Evolutionary conservation across 2,797 vertebrate genomes (phyloP).

Genomic region (Sardinella longiceps): DNA sequence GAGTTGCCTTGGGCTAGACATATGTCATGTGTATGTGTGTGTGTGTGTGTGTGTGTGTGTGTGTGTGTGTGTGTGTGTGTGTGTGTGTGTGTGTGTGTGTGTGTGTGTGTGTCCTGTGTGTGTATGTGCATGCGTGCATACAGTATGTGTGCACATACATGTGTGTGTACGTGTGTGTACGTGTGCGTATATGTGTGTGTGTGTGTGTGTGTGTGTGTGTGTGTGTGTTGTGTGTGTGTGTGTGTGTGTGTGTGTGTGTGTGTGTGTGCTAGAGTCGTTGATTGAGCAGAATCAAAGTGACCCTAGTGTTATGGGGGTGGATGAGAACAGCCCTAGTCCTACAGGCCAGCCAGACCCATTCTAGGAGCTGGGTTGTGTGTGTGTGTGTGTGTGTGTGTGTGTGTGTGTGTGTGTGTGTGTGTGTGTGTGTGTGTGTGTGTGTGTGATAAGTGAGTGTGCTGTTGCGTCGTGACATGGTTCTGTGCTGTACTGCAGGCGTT

Average conservation of each 20-base stretch:
- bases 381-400: too few relatives aligned
- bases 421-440: too few relatives aligned
- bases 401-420: too few relatives aligned
- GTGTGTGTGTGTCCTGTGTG: not conserved
- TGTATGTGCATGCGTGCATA: too few relatives aligned
- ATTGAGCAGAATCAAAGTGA: not conserved
- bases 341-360: not conserved
- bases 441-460: too few relatives aligned
- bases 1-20: slow-evolving; percentile 34
- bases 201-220: slow-evolving; percentile 1
- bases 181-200: not conserved
- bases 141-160: too few relatives aligned
- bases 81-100: not conserved
- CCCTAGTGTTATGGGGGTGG: not conserved
- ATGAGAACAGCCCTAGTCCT: too few relatives aligned
- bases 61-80: not conserved
- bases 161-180: not conserved
- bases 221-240: too few relatives aligned
- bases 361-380: not conserved
- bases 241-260: too few relatives aligned
- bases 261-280: too few relatives aligned
- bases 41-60: slow-evolving; percentile 2
- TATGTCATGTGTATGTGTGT: not conserved
- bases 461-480: not conserved
- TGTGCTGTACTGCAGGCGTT: not conserved